Percentiles rank a stretch among this genome's conserved stretches.
phyloP scores from a whole-genome alignment of 2,113 vertebrate species.

The Sigmodon hispidus region DNA sequence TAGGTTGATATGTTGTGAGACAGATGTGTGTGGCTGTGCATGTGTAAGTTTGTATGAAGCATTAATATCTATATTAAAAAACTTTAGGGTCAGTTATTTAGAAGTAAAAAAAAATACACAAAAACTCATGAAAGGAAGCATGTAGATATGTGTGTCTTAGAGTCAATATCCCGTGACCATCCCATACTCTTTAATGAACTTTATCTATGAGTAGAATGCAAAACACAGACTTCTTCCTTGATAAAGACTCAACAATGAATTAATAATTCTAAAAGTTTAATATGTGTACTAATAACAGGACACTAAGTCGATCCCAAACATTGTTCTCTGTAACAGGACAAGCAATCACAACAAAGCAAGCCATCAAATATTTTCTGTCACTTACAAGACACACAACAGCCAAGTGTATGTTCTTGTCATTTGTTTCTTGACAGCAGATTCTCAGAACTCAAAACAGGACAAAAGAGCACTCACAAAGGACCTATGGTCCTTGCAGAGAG shows the following conservation, averaged over 20 bases:
- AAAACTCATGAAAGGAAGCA: neutral
- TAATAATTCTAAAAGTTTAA: neutral
- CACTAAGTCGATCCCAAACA: neutral
- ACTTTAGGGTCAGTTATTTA: neutral
- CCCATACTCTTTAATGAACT: neutral
- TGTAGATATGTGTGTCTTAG: neutral
- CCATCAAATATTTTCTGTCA: conserved; percentile 56
- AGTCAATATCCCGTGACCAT: neutral
- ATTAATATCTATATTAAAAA: neutral
- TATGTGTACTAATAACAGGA: neutral
- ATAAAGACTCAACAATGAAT: neutral
- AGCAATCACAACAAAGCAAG: neutral
- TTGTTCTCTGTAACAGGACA: conserved; percentile 40
- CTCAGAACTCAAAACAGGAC: conserved; percentile 3
- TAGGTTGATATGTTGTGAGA: neutral
- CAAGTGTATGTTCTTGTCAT: conserved; percentile 32
- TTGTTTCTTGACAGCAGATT: conserved; percentile 68
- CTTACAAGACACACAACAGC: conserved; percentile 56
- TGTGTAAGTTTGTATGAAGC: too few relatives aligned
- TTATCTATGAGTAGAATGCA: neutral
- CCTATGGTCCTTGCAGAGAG: neutral
- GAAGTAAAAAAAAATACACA: neutral
- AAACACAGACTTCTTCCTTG: neutral
- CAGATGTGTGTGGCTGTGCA: neutral
- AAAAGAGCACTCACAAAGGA: conserved; percentile 52